Base-by-base conservation (phyloP, 2,797 vertebrate genomes). In the Gallirallus australis region DNA sequence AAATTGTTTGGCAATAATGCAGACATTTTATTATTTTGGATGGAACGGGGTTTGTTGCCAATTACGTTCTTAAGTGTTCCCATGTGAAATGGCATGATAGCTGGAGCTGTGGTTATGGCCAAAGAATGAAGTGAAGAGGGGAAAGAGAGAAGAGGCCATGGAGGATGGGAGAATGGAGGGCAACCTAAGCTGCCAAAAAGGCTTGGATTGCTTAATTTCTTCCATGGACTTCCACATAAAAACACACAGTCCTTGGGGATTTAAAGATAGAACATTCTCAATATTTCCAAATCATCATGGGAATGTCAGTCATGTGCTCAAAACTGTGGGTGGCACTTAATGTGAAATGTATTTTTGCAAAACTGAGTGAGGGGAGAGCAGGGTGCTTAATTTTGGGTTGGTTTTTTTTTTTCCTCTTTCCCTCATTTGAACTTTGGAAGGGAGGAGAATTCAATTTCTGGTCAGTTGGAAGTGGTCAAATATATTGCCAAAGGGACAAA, bases 191-290 rank as follows among this genome's bases (percentile, higher is more conserved):
- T 94, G 85, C 71, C 80, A 87, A 53, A 89, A 66, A 5, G 16
- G 5, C 40, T 88, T 90, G 80, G 45, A 73, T 82, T 90, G 69
- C 77, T 95, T 83, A 59, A 31, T 30, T 91, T 96, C 59, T 82
- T 79, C 40, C 45, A 47, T 25, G 17, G 50, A 53, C 50, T 92
- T 91, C 50, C 48, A 57, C 37, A 82, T 57, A 77, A 91, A 96
- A 89, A 82, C 57, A 54, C 9, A 20, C 59, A 83, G 83, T 81
- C 82, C 80, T 65, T 88, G 21, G 91, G 57, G 70, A 20, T 89
- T 94, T 95, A 72, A 53, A 89, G 73, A 69, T 33, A 60, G 54
- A 86, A 92, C 70, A 66, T 91, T 90, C 90, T 91, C 56, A 80
- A 5, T 93, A 75, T 92, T 96, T 86, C 80, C 57, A 76, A 64